Percentiles rank a stretch among this genome's conserved stretches.
Conservation (phyloP, 2,797 vertebrate genomes). For the Borostomias antarcticus region DNA sequence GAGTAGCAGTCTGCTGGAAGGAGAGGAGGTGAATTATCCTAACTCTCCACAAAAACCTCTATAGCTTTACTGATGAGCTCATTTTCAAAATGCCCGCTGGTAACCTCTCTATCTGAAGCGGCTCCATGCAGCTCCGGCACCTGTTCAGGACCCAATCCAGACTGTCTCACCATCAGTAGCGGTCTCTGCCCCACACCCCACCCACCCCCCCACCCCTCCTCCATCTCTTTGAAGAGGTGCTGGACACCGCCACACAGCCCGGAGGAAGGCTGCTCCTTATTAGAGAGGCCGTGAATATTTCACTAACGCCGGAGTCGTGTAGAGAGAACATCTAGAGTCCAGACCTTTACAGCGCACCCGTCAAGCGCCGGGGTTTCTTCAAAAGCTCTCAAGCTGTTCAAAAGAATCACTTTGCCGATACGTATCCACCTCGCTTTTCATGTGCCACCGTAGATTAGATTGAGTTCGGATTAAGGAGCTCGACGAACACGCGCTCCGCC, state of each 20-base stretch:
- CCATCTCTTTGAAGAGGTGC: constrained; percentile 23
- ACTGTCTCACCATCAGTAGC: not conserved
- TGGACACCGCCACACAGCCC: constrained; percentile 7
- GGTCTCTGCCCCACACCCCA: no score
- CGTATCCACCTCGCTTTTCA: not conserved
- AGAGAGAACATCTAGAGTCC: no score
- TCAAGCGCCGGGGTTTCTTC: not conserved
- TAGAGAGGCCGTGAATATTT: constrained; percentile 28
- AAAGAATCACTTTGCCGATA: not conserved
- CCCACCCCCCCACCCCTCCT: not conserved
- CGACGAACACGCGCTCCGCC: constrained; percentile 9
- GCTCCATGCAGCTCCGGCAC: constrained; percentile 5
- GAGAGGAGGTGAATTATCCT: constrained; percentile 3
- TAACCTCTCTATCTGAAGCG: constrained; percentile 4
- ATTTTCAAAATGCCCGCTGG: constrained; percentile 1
- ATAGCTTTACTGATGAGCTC: constrained; percentile 14
- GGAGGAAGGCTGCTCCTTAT: constrained; percentile 6
- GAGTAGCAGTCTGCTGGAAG: constrained; percentile 7
- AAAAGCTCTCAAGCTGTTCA: not conserved
- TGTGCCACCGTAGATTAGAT: constrained; percentile 40
- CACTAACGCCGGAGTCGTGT: not conserved
- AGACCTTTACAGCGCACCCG: not conserved
- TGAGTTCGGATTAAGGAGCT: constrained; percentile 20
- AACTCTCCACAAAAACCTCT: not conserved
- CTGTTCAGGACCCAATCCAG: constrained; percentile 15